Percentiles rank a stretch among this genome's conserved stretches.
Conservation (phyloP, 23 tunicate genomes). For the Corella eumyota region DNA sequence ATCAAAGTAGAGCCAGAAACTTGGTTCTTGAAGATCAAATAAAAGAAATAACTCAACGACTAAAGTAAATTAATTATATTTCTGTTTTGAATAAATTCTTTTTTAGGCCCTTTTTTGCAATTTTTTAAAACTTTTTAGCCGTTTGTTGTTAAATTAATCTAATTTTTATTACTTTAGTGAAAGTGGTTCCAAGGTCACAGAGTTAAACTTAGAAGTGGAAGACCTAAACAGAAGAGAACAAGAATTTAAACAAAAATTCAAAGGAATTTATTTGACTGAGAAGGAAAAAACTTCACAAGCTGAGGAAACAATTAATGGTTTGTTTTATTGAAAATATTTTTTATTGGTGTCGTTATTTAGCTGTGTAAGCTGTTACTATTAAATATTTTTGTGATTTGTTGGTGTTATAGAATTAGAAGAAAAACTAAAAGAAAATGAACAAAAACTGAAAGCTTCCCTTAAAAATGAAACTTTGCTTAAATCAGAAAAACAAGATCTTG, state of each 20-base stretch:
- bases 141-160: too few species aligned
- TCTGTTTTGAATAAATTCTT: neutral
- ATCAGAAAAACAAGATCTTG: too few species aligned
- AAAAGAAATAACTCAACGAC: conserved; percentile 48
- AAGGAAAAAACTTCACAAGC: conserved; percentile 49
- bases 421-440: too few species aligned
- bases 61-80: conserved; percentile 21
- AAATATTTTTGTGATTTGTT: too few species aligned
- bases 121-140: too few species aligned
- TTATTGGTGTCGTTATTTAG: too few species aligned
- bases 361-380: too few species aligned
- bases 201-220: conserved; percentile 24
- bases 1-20: conserved; percentile 58
- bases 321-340: neutral
- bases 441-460: too few species aligned
- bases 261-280: conserved; percentile 22
- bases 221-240: conserved; percentile 34
- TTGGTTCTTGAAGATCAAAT: conserved; percentile 79
- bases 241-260: conserved; percentile 36
- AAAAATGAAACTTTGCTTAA: too few species aligned
- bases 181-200: conserved; percentile 44
- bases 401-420: too few species aligned
- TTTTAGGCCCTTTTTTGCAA: neutral
- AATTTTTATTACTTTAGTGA: too few species aligned
- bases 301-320: conserved; percentile 55